A percentile compares a stretch with the other conserved stretches of the same genome.
Conservation (phyloP, 1,140 invertebrate species). For the Ptiloglossa arizonensis region DNA sequence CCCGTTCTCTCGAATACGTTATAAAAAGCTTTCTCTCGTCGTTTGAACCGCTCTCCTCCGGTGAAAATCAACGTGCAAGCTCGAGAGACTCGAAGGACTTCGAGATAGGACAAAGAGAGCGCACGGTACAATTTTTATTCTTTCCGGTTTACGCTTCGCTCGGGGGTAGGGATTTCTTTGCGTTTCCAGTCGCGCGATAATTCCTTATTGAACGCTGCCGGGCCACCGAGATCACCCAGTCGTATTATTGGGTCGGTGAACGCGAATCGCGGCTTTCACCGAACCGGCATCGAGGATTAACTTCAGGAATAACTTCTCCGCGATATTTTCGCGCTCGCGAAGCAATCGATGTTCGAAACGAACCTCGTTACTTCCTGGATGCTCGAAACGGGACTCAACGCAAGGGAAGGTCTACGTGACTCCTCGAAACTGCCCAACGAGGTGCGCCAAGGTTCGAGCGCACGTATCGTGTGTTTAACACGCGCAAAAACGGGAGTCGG, state of each 20-base stretch:
- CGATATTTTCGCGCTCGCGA: too few relatives aligned
- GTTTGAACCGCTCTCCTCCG: neutral
- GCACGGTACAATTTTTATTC: neutral
- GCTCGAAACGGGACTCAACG: too few relatives aligned
- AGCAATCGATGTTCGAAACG: too few relatives aligned
- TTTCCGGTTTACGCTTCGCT: too few relatives aligned
- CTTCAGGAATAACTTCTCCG: too few relatives aligned
- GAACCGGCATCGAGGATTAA: too few relatives aligned
- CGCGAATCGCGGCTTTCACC: neutral
- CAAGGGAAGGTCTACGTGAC: too few relatives aligned
- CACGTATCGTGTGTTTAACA: too few relatives aligned
- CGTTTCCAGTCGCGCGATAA: neutral
- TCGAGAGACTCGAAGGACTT: neutral
- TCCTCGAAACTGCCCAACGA: too few relatives aligned
- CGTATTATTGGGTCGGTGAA: neutral
- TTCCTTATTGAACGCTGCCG: slow-evolving; percentile 4
- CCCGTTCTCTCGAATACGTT: neutral
- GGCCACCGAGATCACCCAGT: neutral
- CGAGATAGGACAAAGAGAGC: neutral
- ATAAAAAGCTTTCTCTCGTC: neutral
- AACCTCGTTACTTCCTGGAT: too few relatives aligned
- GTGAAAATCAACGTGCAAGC: neutral
- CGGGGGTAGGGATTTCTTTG: neutral
- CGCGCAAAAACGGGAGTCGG: too few relatives aligned
- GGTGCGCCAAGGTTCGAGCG: too few relatives aligned